A percentile compares a stretch with the other conserved stretches of the same genome.
Conservation (phyloP, 1,140 invertebrate species). For the Drosophila pandora region DNA sequence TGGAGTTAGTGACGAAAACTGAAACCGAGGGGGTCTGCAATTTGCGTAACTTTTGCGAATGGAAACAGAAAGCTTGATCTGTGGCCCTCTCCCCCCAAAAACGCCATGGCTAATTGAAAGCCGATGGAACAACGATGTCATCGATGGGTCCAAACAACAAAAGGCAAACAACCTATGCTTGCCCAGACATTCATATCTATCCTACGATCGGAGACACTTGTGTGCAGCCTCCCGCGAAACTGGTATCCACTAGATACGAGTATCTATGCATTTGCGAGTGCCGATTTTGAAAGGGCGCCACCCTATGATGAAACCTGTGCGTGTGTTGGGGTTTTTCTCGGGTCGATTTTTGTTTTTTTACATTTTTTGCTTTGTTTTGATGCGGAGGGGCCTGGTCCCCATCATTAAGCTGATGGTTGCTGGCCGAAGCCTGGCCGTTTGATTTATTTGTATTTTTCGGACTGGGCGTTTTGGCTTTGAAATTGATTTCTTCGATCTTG, state of each 20-base stretch:
- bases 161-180: constrained; percentile 26
- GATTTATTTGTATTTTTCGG: constrained; percentile 41
- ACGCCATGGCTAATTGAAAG: constrained; percentile 53
- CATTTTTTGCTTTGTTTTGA: background rate
- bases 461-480: constrained; percentile 39
- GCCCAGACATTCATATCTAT: background rate
- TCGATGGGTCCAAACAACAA: constrained; percentile 55
- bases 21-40: constrained; percentile 39
- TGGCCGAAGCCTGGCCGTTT: constrained; percentile 9
- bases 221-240: constrained; percentile 27
- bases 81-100: constrained; percentile 18
- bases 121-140: constrained; percentile 29
- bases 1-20: constrained; percentile 54
- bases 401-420: constrained; percentile 27
- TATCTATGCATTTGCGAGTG: constrained; percentile 40
- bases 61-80: constrained; percentile 56
- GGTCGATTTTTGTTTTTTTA: background rate
- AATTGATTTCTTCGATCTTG: constrained; percentile 49
- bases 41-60: constrained; percentile 73
- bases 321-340: constrained; percentile 27
- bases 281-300: constrained; percentile 45
- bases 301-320: constrained; percentile 24
- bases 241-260: constrained; percentile 34
- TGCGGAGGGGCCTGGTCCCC: background rate
- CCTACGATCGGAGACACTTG: constrained; percentile 2